These are phyloP conservation scores for Lasioglossum villosulum DNA, from an alignment of 2,888 invertebrate species.

Conservation along the genomic window DNA sequence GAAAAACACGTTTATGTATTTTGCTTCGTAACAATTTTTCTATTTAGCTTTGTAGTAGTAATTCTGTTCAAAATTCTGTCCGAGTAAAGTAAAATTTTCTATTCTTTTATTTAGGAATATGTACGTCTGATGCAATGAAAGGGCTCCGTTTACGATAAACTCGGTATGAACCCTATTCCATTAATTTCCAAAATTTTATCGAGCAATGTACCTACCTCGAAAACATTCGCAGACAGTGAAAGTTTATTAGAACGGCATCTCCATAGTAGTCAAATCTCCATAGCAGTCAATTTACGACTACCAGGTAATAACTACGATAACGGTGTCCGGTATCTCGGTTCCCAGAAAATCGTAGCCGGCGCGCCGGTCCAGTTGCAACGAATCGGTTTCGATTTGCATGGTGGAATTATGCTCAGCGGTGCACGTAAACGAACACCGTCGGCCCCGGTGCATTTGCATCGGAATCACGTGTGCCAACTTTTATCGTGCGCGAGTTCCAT, in stretches of 20 bases:
- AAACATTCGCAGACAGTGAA: neutral
- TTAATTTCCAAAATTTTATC: neutral
- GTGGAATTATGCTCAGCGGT: slow-evolving; percentile 2
- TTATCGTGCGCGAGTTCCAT: neutral
- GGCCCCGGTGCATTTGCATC: slow-evolving; percentile 10
- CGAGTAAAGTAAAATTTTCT: no score
- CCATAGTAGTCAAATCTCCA: neutral
- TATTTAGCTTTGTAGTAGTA: no score
- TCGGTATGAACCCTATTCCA: neutral
- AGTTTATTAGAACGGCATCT: neutral
- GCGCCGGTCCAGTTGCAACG: neutral
- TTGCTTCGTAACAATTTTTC: no score
- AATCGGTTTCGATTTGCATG: slow-evolving; percentile 30
- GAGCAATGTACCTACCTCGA: neutral
- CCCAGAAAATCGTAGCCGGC: neutral
- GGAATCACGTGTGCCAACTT: slow-evolving; percentile 18
- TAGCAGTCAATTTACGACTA: neutral
- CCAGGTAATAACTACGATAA: slow-evolving; percentile 18
- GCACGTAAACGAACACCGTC: neutral
- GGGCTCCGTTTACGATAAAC: no score
- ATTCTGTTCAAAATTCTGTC: no score
- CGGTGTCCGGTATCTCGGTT: neutral
- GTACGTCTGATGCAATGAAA: neutral
- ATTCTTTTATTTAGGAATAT: neutral
- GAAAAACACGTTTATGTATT: no score